A percentile compares a stretch with the other conserved stretches of the same genome.
Conservation (phyloP, 2,797 vertebrate genomes). For the Megalops cyprinoides region DNA sequence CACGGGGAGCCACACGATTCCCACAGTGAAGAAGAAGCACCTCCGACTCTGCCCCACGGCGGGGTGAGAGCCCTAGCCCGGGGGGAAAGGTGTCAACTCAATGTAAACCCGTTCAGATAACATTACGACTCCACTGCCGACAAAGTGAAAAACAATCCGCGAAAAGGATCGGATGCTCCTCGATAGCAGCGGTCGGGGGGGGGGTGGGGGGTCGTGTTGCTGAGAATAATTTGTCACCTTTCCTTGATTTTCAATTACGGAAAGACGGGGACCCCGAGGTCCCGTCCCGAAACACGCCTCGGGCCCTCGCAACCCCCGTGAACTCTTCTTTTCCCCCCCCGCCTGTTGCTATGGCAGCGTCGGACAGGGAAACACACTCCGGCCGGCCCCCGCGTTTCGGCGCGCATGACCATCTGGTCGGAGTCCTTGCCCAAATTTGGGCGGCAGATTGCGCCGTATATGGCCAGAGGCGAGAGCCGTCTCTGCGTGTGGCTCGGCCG, state of each 20-base stretch:
- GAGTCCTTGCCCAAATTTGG: conserved; percentile 93
- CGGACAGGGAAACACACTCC: conserved; percentile 63
- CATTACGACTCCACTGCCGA: background rate
- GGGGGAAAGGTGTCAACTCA: background rate
- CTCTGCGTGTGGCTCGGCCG: conserved; percentile 64
- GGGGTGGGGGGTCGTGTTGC: background rate
- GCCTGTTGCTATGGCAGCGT: conserved; percentile 69
- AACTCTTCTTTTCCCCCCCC: too few relatives aligned
- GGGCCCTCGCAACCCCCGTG: background rate
- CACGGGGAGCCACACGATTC: background rate
- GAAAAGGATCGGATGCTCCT: background rate
- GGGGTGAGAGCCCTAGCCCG: background rate
- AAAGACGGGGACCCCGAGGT: background rate
- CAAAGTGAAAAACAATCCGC: background rate
- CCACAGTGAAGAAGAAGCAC: background rate
- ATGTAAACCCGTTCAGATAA: background rate
- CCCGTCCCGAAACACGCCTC: background rate
- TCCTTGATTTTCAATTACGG: background rate
- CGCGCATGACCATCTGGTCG: conserved; percentile 84
- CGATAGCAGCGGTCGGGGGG: background rate
- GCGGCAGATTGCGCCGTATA: conserved; percentile 75
- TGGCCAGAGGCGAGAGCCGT: conserved; percentile 69
- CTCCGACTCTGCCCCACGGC: background rate
- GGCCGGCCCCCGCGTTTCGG: conserved; percentile 79
- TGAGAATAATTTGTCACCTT: background rate